A percentile compares a stretch with the other conserved stretches of the same genome.
phyloP scores from a whole-genome alignment of 2,113 vertebrate species.

The Hyla sarda region DNA sequence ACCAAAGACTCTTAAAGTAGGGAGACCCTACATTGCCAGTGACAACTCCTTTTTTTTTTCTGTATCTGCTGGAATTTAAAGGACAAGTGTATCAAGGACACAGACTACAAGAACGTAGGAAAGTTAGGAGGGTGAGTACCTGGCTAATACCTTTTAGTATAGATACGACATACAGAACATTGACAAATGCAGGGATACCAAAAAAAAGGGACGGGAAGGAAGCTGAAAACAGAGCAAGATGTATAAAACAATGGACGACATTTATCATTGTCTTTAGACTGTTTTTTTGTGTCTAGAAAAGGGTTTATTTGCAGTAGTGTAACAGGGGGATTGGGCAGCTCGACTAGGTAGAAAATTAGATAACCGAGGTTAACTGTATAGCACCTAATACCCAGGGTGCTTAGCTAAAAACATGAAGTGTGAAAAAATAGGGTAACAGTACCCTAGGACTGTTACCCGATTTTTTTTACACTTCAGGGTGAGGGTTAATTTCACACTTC shows the following conservation, averaged over 20 bases:
- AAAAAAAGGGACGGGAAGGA: neutral
- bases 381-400: too few relatives aligned
- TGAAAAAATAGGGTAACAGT: too few relatives aligned
- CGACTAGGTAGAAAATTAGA: too few relatives aligned
- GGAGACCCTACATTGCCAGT: neutral
- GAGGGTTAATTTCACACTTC: too few relatives aligned
- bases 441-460: too few relatives aligned
- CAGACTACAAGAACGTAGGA: neutral
- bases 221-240: neutral
- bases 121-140: conserved; percentile 42
- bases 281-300: too few relatives aligned
- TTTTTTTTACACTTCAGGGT: too few relatives aligned
- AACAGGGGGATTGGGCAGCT: too few relatives aligned
- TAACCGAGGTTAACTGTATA: too few relatives aligned
- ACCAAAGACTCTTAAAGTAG: conserved; percentile 26
- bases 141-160: neutral
- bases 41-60: neutral
- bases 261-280: too few relatives aligned
- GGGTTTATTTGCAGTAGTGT: too few relatives aligned
- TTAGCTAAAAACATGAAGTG: too few relatives aligned
- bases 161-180: neutral
- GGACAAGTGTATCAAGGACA: neutral
- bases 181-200: neutral
- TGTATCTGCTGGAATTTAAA: conserved; percentile 41
- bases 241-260: neutral